These are phyloP conservation scores for Lytechinus pictus DNA, from an alignment of 35 echinoderm and acorn worm species.

Conservation along the genomic window DNA sequence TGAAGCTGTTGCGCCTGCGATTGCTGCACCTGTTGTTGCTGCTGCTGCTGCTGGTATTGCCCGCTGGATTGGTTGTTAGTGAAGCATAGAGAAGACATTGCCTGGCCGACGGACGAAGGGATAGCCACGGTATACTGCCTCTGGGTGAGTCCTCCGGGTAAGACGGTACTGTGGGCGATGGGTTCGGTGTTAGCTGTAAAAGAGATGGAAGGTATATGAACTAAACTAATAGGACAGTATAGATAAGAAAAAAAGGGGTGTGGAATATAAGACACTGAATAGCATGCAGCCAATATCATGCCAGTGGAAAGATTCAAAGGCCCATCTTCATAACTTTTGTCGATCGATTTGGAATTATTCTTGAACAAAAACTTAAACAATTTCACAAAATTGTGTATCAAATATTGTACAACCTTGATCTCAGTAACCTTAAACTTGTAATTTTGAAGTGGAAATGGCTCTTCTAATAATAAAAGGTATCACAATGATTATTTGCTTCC, in stretches of 20 bases:
- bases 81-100: slow-evolving; percentile 70
- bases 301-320: not conserved
- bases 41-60: not conserved
- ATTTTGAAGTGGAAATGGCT: no score
- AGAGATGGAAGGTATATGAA: not conserved
- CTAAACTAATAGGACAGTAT: not conserved
- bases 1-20: not conserved
- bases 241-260: not conserved
- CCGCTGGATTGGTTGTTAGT: slow-evolving; percentile 9
- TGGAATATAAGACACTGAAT: not conserved
- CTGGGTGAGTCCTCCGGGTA: slow-evolving; percentile 86
- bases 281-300: not conserved
- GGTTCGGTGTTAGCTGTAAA: slow-evolving; percentile 89
- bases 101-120: slow-evolving; percentile 69
- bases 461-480: no score
- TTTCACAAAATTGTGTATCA: no score
- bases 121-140: slow-evolving; percentile 78
- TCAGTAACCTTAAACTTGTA: no score
- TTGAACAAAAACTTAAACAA: not conserved
- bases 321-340: not conserved
- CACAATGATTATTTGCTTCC: no score
- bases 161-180: slow-evolving; percentile 85
- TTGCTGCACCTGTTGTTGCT: not conserved
- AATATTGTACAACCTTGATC: no score
- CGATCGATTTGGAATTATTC: not conserved